Evolutionary conservation across 2,113 vertebrate species (phyloP).

Genomic region (Crotophaga sulcirostris): DNA sequence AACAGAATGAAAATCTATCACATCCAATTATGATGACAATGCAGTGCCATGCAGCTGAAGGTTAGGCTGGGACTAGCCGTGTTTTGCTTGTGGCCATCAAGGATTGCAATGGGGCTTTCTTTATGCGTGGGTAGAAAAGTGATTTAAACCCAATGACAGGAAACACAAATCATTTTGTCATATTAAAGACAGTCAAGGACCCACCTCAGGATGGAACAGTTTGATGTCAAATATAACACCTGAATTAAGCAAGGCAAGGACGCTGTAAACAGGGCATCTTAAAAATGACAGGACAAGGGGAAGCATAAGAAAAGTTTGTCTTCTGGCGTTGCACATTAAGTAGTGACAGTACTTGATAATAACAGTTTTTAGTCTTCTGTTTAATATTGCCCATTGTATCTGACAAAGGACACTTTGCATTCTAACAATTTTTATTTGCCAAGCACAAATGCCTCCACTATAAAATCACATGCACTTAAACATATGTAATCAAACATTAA

Average conservation of each 20-base stretch:
- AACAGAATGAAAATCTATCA: slow-evolving; percentile 42
- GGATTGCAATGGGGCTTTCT: neutral
- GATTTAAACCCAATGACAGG: slow-evolving; percentile 45
- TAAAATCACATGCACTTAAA: neutral
- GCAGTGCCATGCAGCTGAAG: neutral
- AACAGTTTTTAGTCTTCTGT: neutral
- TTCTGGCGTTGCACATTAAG: neutral
- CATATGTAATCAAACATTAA: neutral
- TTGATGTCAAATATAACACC: neutral
- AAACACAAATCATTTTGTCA: slow-evolving; percentile 50
- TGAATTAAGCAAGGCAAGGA: neutral
- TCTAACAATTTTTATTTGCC: neutral
- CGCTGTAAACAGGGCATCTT: neutral
- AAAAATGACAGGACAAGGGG: neutral
- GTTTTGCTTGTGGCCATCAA: neutral
- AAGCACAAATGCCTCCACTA: neutral
- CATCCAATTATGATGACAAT: neutral
- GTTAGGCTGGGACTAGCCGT: neutral
- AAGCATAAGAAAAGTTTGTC: neutral
- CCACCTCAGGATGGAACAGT: neutral
- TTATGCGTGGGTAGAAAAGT: neutral
- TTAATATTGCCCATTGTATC: neutral
- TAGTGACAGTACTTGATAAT: neutral
- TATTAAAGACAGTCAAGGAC: slow-evolving; percentile 45
- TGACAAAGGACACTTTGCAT: neutral